Evolutionary conservation across 2,888 invertebrate genomes (phyloP), one percentile per base, ranked within the genome.

Genomic region (Pantelozetes paolii): DNA sequence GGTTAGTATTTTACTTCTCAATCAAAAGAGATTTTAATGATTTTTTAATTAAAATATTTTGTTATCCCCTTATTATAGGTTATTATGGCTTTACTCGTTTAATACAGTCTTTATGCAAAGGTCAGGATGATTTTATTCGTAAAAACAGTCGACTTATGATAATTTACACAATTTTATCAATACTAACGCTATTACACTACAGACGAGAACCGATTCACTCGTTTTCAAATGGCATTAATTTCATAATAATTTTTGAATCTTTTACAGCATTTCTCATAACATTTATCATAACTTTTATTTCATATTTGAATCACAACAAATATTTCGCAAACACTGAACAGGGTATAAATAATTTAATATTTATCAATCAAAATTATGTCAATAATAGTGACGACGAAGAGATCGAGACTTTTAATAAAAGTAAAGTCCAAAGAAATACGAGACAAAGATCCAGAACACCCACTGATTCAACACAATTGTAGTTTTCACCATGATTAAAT

Each of bases 321-420:
- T 8, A n/a, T 62, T 62, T 36, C 18, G 15, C 3, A 2, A 32
- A 32, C 15, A 30, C 36, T 30, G 26, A 54, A 9, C 6, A 8
- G 9, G 62, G 32, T 62, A 32, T 62, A 15, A 62, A 62, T 62
- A n/a, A 32, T 62, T 62, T 62, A 20, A n/a, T 62, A 18, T 5
- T 32, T 62, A 62, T 36, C 1, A 59, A 28, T 6, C 28, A 59
- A 32, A 20, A 62, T 32, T 26, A 9, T 26, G 26, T 11, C 23
- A 59, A 59, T 11, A 62, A 30, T 20, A 62, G 62, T 20, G 62
- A 62, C 20, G 62, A 62, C 62, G 62, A 62, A 62, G 62, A 62
- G n/a, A 62, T 62, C 15, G 62, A 62, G 36, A 62, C 62, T 18
- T 62, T n/a, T 62, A 62, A 62, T 26, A 62, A 36, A 20, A 32